Evolutionary conservation across 2,888 invertebrate genomes (phyloP), one percentile per base, ranked within the genome.

Genomic region (Tenthredo livida): DNA sequence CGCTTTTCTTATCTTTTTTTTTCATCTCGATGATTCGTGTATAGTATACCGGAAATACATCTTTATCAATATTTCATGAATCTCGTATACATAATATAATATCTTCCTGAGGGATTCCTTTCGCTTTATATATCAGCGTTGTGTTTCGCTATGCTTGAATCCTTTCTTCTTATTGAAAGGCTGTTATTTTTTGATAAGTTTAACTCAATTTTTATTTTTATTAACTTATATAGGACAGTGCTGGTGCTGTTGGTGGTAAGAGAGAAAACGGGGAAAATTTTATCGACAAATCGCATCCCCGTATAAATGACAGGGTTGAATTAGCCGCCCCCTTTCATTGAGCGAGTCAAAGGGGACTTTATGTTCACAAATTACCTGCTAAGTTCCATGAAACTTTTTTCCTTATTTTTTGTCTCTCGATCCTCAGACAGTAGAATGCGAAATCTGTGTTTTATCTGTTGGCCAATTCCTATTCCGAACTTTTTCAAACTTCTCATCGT

Each of bases 361-460:
- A 80, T 61, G 80, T 58, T 61, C 50, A 40, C 80, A 80, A 61
- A 80, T 80, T 80, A 80, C 80, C 61, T 37, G 37, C 58, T 80
- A 61, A 80, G 40, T 50, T 80, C 37, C 58, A 21, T 4, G 10
- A 21, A 40, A 54, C 25, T 54, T 80, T 80, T 40, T 61, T 80
- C 15, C 25, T 80, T 40, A n/a, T 37, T 40, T 80, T 80, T 73
- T 43, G 72, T 73, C 50, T 50, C 54, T 40, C 67, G 21, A 15
- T 50, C 25, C 67, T 83, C n/a, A 47, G 61, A 25, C 25, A 47
- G 61, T 86, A 87, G 87, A 90, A 90, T 89, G 88, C 88, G 88
- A 90, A 91, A 89, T 87, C 88, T 87, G 87, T 90, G 89, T 90
- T 90, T 90, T 90, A 89, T 90, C 88, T 90, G 84, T 83, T 73